Base-by-base conservation (phyloP, 1,140 invertebrate genomes). In the Bathynomus jamesi region DNA sequence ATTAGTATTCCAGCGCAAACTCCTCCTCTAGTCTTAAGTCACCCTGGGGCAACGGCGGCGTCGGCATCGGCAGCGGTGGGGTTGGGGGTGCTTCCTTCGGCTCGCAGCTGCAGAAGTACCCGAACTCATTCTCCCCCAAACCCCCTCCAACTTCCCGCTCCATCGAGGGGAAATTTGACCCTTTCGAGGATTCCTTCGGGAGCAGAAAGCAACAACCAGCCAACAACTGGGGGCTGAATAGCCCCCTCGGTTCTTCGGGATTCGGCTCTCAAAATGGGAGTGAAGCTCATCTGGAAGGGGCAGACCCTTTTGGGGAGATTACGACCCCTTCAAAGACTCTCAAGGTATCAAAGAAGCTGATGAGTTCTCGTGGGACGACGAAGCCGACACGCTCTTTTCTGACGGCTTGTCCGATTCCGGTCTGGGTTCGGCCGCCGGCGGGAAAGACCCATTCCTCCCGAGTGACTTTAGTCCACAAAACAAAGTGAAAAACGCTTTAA, bases 331-430 rank as follows among this genome's bases (percentile, higher is more conserved):
- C 31, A 74, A 74, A 70, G 76, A 77, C 46, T 53, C 40, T 17
- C 63, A 72, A 29, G 62, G 61, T 67, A 65, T 74, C 25, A 77
- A 77, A 53, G 76, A 77, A n/a, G 72, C 70, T 11, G 76, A 76
- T 32, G 72, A 77, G 60, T 77, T 77, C 63, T 77, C 76, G 0
- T 77, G 76, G 76, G 76, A 77, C 27, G 76, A 77, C 61, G 76
- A 77, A 32, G 71, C 76, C 21, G 76, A 77, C 53, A 67, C 72
- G 27, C 72, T 77, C 30, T 27, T 65, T 27, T 40, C 62, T 4
- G 70, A 61, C 61, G 64, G 66, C 53, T 61, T 69, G 13, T 31
- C 73, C 25, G 72, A 70, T 21, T 61, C 66, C n/a, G 28, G 61
- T 17, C 46, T 61, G 27, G 65, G 28, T 7, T 72, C 30, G 62